Evolutionary conservation across 2,797 vertebrate species (phyloP).

Genomic region (Gallinago stenura): DNA sequence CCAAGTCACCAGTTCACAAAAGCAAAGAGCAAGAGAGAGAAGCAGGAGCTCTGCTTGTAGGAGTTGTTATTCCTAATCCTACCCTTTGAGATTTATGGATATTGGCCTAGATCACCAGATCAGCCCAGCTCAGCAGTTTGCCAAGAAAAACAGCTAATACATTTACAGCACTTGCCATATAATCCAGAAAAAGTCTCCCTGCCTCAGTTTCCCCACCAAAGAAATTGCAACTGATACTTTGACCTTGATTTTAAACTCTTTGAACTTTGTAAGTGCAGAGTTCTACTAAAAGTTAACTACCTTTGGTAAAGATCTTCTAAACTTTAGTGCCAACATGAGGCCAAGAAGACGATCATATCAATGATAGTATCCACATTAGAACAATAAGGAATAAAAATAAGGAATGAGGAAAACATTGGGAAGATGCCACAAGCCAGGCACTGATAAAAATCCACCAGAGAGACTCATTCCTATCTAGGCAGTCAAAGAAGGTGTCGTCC

Average conservation of each 20-base stretch:
- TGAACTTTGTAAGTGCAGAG: neutral
- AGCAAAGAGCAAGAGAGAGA: neutral
- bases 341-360: neutral
- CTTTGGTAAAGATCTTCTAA: neutral
- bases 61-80: conserved; percentile 15
- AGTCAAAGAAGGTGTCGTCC: neutral
- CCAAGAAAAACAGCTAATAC: neutral
- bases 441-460: neutral
- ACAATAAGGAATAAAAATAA: neutral
- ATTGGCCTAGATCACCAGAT: neutral
- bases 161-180: neutral
- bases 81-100: neutral
- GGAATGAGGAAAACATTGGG: neutral
- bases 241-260: neutral
- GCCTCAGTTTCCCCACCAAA: conserved; percentile 31
- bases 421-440: neutral
- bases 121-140: neutral
- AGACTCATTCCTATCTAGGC: neutral
- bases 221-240: neutral
- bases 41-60: neutral
- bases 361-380: accelerated
- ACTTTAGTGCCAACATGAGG: neutral
- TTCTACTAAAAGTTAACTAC: neutral
- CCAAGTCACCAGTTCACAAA: neutral
- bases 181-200: neutral